Evolutionary conservation across 2,797 vertebrate species (phyloP).

Genomic region (Anomalospiza imberbis): DNA sequence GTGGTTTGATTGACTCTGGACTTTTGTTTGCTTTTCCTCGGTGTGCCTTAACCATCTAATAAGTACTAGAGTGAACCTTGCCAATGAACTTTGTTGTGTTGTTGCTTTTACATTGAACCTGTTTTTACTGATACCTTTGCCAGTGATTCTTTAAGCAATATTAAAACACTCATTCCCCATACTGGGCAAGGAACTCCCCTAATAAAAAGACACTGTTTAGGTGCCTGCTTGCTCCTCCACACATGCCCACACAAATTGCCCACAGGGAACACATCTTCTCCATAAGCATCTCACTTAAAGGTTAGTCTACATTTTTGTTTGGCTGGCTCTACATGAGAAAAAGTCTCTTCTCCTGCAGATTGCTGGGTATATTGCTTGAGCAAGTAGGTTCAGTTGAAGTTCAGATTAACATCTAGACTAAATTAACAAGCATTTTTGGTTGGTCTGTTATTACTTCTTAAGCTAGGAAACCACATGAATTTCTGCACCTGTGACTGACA

Average conservation of each 20-base stretch:
- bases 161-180: not conserved
- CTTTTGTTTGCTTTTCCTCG: not conserved
- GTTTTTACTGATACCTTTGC: not conserved
- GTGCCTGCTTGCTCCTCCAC: not conserved
- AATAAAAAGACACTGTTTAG: not conserved
- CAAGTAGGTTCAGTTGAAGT: conserved; percentile 1
- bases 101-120: not conserved
- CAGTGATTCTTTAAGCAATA: not conserved
- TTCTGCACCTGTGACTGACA: not conserved
- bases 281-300: not conserved
- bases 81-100: not conserved
- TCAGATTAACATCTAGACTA: conserved; percentile 34
- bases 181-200: not conserved
- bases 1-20: not conserved
- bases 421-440: not conserved
- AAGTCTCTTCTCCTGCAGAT: not conserved
- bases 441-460: not conserved
- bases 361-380: not conserved
- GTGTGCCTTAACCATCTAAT: not conserved
- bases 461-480: not conserved
- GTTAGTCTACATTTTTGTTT: conserved; percentile 25
- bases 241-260: not conserved
- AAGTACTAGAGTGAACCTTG: not conserved
- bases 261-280: not conserved
- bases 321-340: not conserved